Evolutionary conservation across 2,888 invertebrate species (phyloP).

Genomic region (Glaucopsyche alexis): DNA sequence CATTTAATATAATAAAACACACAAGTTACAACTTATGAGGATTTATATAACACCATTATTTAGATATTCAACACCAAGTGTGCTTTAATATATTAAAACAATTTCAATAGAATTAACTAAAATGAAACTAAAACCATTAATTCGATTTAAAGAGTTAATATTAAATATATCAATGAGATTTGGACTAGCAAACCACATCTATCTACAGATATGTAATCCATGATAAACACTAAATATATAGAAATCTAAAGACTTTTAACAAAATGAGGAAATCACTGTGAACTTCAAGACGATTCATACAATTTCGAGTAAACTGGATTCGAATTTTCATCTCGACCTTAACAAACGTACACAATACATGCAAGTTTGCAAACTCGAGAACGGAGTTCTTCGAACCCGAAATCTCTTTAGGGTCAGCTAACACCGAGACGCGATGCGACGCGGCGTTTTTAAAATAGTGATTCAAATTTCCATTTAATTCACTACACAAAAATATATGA

Average conservation of each 20-base stretch:
- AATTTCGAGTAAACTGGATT: background rate
- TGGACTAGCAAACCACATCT: slow-evolving; percentile 79
- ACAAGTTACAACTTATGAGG: slow-evolving; percentile 40
- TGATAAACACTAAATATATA: slow-evolving; percentile 77
- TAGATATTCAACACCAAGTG: slow-evolving; percentile 42
- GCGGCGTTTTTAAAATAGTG: too few relatives aligned
- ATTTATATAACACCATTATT: slow-evolving; percentile 44
- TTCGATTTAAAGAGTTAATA: slow-evolving; percentile 67
- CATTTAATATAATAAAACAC: slow-evolving; percentile 55
- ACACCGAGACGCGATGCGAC: too few relatives aligned
- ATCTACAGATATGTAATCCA: slow-evolving; percentile 80
- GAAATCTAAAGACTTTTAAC: slow-evolving; percentile 44
- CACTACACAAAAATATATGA: too few relatives aligned
- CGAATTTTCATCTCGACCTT: background rate
- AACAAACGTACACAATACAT: background rate
- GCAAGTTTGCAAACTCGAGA: too few relatives aligned
- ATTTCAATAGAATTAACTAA: slow-evolving; percentile 32
- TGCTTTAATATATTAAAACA: slow-evolving; percentile 37
- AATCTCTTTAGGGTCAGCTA: too few relatives aligned
- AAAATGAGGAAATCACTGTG: background rate
- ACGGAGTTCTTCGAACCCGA: too few relatives aligned
- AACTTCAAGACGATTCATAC: background rate
- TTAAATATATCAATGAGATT: slow-evolving; percentile 73
- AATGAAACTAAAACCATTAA: slow-evolving; percentile 47
- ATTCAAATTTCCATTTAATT: too few relatives aligned